Base-by-base conservation (phyloP, 2,888 invertebrate species). In the Callinectes sapidus region DNA sequence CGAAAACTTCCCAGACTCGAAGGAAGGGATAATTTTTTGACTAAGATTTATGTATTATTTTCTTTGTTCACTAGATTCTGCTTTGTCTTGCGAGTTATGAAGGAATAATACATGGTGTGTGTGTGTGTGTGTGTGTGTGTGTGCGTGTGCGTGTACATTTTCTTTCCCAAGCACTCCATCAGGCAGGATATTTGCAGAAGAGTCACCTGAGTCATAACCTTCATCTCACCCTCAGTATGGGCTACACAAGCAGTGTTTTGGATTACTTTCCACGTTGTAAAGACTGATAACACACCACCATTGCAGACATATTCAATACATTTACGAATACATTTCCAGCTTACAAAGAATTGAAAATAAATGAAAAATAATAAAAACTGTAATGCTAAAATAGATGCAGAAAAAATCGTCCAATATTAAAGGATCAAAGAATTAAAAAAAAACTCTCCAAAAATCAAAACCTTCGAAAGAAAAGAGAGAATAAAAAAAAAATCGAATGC, bases 121-220 rank as follows among this genome's bases (percentile, higher is more conserved):
- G 32, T 85, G 81, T 61, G 32, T 89, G 81, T 39, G 55, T 81
- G 85, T 28, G 89, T 66, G 81, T 89, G 81, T 39, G 32, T 85
- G 81, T 61, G 32, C 85, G 81, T 39, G 88, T 89, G 89, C 89
- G 77, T 91, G 87, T 55, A 77, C 85, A 18, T 92, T 61, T 61
- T 2, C 28, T 48, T 86, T 35, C 18, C 86, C 42, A 8, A 39
- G 32, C 86, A 86, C 23, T 39, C 13, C 39, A 81, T 32, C 16
- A 16, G 35, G 32, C 81, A 16, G 42, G 86, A 42, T 86, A 39
- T 86, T 28, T 48, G 54, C 42, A 6, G 42, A 54, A 14, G 18
- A 54, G 42, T 87, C n/a, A 35, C 8, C 77, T 35, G 10, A 35
- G 23, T 87, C 87, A 48, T 87, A 87, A 87, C 87, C 28, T 87